Conservation (phyloP, 2,888 invertebrate genomes). For the Adelognathus sp. region DNA sequence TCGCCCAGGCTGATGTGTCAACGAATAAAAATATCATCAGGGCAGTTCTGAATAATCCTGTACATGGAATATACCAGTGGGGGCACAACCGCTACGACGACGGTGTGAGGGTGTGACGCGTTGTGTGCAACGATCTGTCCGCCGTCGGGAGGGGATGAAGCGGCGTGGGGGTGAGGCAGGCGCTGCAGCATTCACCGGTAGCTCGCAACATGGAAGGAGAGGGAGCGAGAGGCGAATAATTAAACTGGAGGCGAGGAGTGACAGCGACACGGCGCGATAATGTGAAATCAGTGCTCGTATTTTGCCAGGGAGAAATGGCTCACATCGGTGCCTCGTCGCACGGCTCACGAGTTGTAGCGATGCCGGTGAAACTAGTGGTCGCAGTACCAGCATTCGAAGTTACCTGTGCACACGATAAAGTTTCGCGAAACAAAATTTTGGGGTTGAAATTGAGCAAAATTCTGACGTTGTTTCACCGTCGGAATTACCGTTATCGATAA, state of each 20-base stretch:
- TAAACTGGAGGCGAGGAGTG: conserved; percentile 68
- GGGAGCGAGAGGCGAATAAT: conserved; percentile 65
- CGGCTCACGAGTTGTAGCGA: conserved; percentile 31
- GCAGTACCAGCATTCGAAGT: neutral
- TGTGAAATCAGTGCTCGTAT: conserved; percentile 71
- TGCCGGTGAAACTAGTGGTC: conserved; percentile 11
- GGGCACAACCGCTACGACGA: conserved; percentile 2
- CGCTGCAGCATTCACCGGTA: conserved; percentile 12
- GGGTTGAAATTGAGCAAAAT: too few species aligned
- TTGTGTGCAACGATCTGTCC: neutral
- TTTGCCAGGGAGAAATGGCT: conserved; percentile 67
- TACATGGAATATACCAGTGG: neutral
- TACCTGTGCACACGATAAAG: neutral
- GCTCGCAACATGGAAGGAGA: neutral
- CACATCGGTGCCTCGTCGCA: conserved; percentile 54
- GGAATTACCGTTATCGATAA: too few species aligned
- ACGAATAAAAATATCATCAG: too few species aligned
- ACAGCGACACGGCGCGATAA: conserved; percentile 70
- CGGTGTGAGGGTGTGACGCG: conserved; percentile 5
- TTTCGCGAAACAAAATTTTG: neutral
- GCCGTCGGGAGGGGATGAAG: conserved; percentile 3
- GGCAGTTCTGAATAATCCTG: neutral
- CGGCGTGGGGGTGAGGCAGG: conserved; percentile 10
- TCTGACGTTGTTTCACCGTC: too few species aligned
- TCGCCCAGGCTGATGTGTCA: too few species aligned